These are phyloP conservation scores for Parnassius mnemosyne DNA, from an alignment of 2,888 invertebrate genomes.

Conservation along the genomic window DNA sequence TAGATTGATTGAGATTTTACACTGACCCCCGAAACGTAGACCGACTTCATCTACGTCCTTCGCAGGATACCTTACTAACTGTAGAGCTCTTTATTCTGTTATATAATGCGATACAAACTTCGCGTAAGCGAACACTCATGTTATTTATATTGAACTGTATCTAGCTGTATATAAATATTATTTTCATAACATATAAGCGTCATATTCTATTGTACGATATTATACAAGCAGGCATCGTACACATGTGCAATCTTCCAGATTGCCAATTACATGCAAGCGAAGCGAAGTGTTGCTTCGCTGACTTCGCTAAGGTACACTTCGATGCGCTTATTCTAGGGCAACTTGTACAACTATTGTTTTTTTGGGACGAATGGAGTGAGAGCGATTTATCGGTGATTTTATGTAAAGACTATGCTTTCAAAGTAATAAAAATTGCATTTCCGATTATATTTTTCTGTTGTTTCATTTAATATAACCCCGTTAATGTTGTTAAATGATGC, in stretches of 20 bases:
- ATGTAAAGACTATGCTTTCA: conserved; percentile 66
- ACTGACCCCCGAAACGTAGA: background rate
- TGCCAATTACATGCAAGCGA: background rate
- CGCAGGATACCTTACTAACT: too few relatives aligned
- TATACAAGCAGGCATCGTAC: background rate
- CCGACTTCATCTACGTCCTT: too few relatives aligned
- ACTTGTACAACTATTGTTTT: conserved; percentile 7
- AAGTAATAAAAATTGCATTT: conserved; percentile 74
- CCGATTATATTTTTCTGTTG: conserved; percentile 40
- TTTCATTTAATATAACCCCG: conserved; percentile 1
- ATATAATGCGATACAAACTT: background rate
- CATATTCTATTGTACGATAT: conserved; percentile 19
- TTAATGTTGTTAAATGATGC: too few relatives aligned
- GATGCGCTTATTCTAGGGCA: background rate
- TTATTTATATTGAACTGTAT: conserved; percentile 42
- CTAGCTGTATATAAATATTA: conserved; percentile 55
- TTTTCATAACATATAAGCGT: conserved; percentile 49
- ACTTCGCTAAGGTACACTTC: background rate
- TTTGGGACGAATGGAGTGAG: conserved; percentile 37
- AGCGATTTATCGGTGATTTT: conserved; percentile 51
- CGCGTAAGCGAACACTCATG: conserved; percentile 29
- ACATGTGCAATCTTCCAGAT: background rate
- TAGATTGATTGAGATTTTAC: background rate
- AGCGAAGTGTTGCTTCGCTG: background rate
- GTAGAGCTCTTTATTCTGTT: conserved; percentile 1